phyloP scores from a whole-genome alignment of 1,140 invertebrate species.

The Drosophila kurseongensis region DNA sequence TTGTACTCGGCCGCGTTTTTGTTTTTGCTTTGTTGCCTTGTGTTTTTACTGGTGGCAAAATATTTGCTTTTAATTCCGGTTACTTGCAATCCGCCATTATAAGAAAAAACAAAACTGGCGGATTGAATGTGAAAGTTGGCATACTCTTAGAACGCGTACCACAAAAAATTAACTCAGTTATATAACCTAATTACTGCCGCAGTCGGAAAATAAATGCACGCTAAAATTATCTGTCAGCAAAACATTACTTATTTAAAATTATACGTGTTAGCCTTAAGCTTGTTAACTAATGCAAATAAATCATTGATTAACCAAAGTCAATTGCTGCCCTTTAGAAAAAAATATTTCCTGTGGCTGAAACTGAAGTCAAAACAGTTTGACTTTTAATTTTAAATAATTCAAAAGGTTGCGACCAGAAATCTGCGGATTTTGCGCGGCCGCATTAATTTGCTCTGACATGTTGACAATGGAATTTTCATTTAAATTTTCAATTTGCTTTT shows the following conservation, averaged over 20 bases:
- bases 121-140: background rate
- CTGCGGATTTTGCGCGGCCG: constrained; percentile 35
- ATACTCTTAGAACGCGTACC: background rate
- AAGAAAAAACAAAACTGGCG: constrained; percentile 45
- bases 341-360: background rate
- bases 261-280: background rate
- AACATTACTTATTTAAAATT: background rate
- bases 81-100: constrained; percentile 62
- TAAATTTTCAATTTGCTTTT: constrained; percentile 40
- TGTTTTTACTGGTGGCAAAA: constrained; percentile 46
- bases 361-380: constrained; percentile 25
- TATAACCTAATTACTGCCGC: background rate
- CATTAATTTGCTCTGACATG: constrained; percentile 41
- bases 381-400: constrained; percentile 43
- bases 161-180: background rate
- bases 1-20: constrained; percentile 32
- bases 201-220: constrained; percentile 2
- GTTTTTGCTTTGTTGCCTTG: constrained; percentile 15
- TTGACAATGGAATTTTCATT: constrained; percentile 57
- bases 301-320: constrained; percentile 23
- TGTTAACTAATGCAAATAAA: constrained; percentile 22
- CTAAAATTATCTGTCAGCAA: constrained; percentile 2
- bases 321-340: constrained; percentile 2
- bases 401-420: constrained; percentile 42
- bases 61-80: constrained; percentile 76